Evolutionary conservation across 2,113 vertebrate genomes (phyloP), one percentile per base, ranked within the genome.

Genomic region (Cyphomyrus discorhynchus): DNA sequence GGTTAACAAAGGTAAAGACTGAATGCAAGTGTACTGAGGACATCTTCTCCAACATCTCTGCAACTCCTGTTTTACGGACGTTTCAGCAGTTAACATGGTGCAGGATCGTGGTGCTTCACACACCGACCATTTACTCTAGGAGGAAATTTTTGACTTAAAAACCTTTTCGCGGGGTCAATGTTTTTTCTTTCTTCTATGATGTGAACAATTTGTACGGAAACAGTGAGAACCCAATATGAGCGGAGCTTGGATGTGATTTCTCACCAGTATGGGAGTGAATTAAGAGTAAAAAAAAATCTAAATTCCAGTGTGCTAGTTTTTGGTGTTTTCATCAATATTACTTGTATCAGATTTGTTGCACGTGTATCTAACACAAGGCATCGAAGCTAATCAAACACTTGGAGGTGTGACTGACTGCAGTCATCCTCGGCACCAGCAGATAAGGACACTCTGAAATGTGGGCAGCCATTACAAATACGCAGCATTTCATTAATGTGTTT

Each of bases 401-500:
- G 82, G 27, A 31, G 47, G 6, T 70, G 46, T 10, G 3, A 70
- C 24, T 13, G 42, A 27, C 5, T 47, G 17, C 24, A 35, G 24
- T 88, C 19, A 11, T 19, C 10, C 45, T 53, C 10, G 0, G 27
- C 35, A 58, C 19, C 39, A 24, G 15, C 39, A 46, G 87, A 5
- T 47, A 15, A 46, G 56, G 2, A 19, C 85, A 31, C 47, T 86
- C 39, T 49, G 31, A 74, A 27, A 9, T 70, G n/a, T 19, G 45
- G 31, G 49, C 77, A 46, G 35, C 88, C 77, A 3, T 27, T 19
- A 50, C 5, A 58, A 42, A 58, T 2, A 31, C 1, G 8, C 2
- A 45, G 11, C 52, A 89, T 89, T 89, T 89, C 47, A 45, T 31
- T 58, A n/a, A 83, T 56, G 11, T 3, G 80, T 21, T 89, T 82